phyloP scores from a whole-genome alignment of 1,140 invertebrate genomes.

The Manduca sexta region DNA sequence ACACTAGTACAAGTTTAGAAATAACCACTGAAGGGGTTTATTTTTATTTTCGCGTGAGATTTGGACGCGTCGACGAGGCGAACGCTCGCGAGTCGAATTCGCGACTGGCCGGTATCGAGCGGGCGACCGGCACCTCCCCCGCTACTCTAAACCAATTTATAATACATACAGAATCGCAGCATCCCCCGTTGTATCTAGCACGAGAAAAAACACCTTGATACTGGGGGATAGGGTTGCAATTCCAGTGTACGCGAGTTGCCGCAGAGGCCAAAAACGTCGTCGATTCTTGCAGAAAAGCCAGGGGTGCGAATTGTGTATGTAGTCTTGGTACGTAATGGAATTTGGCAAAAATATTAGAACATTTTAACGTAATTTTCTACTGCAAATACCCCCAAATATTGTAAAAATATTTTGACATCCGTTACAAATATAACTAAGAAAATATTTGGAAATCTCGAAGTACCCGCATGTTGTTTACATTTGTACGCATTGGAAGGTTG shows the following conservation, averaged over 20 bases:
- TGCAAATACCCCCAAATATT: too few relatives aligned
- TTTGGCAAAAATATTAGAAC: slow-evolving; percentile 21
- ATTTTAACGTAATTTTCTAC: too few relatives aligned
- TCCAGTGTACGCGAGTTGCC: slow-evolving; percentile 30
- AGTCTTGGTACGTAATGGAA: slow-evolving; percentile 55
- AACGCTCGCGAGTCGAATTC: slow-evolving; percentile 34
- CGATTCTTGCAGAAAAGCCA: slow-evolving; percentile 58
- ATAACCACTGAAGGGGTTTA: slow-evolving; percentile 15
- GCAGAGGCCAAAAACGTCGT: slow-evolving; percentile 65
- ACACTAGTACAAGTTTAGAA: not conserved
- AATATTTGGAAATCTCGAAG: too few relatives aligned
- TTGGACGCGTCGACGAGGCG: slow-evolving; percentile 21
- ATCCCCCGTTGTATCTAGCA: slow-evolving; percentile 38
- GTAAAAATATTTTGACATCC: too few relatives aligned
- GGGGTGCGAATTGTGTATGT: slow-evolving; percentile 64
- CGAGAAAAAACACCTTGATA: slow-evolving; percentile 29
- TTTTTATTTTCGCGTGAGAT: slow-evolving; percentile 29
- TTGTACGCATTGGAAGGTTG: too few relatives aligned
- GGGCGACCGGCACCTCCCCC: slow-evolving; percentile 51
- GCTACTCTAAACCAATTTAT: slow-evolving; percentile 71
- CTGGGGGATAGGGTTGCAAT: slow-evolving; percentile 14
- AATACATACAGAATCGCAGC: slow-evolving; percentile 71
- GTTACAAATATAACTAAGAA: too few relatives aligned
- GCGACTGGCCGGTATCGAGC: slow-evolving; percentile 67
- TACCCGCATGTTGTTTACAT: too few relatives aligned